Conservation (phyloP, 2,888 invertebrate species). For the Scaptomyza flava region DNA sequence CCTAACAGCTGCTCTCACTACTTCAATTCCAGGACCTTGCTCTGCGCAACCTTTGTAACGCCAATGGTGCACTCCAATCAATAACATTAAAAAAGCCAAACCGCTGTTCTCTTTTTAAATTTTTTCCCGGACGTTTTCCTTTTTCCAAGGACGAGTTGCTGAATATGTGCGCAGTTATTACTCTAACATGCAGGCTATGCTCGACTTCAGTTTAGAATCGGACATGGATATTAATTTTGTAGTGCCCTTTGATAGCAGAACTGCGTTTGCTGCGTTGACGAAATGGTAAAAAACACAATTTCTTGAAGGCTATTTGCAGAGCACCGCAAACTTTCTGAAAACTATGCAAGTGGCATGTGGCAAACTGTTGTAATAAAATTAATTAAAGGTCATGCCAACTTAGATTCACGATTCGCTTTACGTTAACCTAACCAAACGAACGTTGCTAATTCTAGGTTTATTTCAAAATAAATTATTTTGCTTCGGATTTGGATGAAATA, state of each 20-base stretch:
- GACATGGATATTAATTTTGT: conserved; percentile 49
- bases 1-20: too few relatives aligned
- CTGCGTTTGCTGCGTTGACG: conserved; percentile 21
- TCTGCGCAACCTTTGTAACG: conserved; percentile 11
- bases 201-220: conserved; percentile 49
- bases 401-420: conserved; percentile 12
- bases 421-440: not conserved
- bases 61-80: conserved; percentile 57
- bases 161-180: conserved; percentile 53
- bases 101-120: conserved; percentile 16
- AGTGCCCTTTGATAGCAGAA: conserved; percentile 41
- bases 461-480: too few relatives aligned
- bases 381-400: conserved; percentile 37
- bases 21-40: too few relatives aligned
- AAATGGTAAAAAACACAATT: conserved; percentile 18
- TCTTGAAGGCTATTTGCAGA: conserved; percentile 15
- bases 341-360: conserved; percentile 42
- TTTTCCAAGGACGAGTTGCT: conserved; percentile 39
- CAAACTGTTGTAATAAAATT: conserved; percentile 46
- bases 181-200: conserved; percentile 42
- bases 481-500: too few relatives aligned
- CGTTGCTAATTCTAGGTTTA: too few relatives aligned
- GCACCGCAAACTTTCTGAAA: conserved; percentile 35
- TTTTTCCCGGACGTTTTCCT: conserved; percentile 43
- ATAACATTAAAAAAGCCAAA: conserved; percentile 46